Evolutionary conservation across 2,888 invertebrate genomes (phyloP).

Genomic region (Rugalucina vietnamica): DNA sequence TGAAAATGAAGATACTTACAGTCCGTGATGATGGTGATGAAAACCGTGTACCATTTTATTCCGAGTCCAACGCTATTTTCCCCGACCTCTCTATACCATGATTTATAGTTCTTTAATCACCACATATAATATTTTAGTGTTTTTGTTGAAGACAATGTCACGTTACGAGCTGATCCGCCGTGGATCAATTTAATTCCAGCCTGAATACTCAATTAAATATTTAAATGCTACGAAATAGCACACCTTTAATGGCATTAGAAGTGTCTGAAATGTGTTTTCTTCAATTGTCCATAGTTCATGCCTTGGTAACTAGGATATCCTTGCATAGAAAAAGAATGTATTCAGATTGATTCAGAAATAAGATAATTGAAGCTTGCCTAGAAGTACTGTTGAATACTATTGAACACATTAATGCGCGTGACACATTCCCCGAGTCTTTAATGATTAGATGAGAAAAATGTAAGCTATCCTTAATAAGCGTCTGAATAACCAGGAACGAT

Average conservation of each 20-base stretch:
- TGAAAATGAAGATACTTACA: slow-evolving; percentile 59
- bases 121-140: too few relatives aligned
- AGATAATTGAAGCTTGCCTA: background rate
- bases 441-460: slow-evolving; percentile 6
- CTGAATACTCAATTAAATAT: too few relatives aligned
- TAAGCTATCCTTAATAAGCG: slow-evolving; percentile 1
- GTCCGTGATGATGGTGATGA: slow-evolving; percentile 70
- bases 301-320: background rate
- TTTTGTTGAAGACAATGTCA: too few relatives aligned
- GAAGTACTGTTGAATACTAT: slow-evolving; percentile 3
- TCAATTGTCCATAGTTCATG: too few relatives aligned
- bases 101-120: too few relatives aligned
- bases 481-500: background rate
- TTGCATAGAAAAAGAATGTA: background rate
- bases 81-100: too few relatives aligned
- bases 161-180: too few relatives aligned
- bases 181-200: too few relatives aligned
- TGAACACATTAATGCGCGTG: slow-evolving; percentile 12
- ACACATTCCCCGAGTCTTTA: background rate
- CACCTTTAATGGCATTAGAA: too few relatives aligned
- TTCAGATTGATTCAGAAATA: background rate
- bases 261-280: too few relatives aligned
- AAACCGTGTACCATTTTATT: slow-evolving; percentile 66
- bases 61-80: too few relatives aligned
- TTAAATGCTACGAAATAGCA: too few relatives aligned